Base-by-base conservation (phyloP, 1,140 invertebrate species). In the Nasonia giraulti region DNA sequence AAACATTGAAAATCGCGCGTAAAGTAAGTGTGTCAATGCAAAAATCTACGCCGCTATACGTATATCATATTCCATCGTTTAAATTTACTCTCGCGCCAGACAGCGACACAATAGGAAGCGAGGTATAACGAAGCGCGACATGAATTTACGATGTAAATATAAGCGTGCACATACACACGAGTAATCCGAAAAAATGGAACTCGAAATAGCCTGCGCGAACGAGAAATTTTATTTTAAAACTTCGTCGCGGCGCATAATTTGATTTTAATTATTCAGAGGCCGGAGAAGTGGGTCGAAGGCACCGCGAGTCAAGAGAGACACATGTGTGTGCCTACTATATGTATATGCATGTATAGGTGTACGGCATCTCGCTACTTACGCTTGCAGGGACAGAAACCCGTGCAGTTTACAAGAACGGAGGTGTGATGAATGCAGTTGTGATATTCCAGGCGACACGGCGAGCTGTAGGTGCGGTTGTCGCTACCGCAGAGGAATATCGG, bases 381-480 rank as follows among this genome's bases (percentile, higher is more conserved):
- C 95, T 96, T 96, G 92, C 97, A 98, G 3, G 97, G 97, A 89
- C 97, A 98, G 92, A 98, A 98, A 92, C 97, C 97, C 93, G 96
- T 97, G 93, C 97, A 98, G 33, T 94, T 94, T 23, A 97, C 95
- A 88, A 94, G 95, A 89, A 98, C 95, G 86, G 94, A 94, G 47
- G 96, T 95, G 87, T 94, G 95, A 92, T 97, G 96, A 91, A 98
- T 96, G 93, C 97, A 98, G 93, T 98, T 98, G 94, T 98, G 97
- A 92, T 98, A 97, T 92, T 98, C 96, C 87, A 98, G 94, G 87
- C 97, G 95, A 92, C 97, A 98, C 79, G 96, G 94, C 80, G 97
- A 98, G 90, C 97, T 98, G 94, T 98, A 98, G n/a, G 97, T 98
- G 88, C 96, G 95, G 94, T 98, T 98, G 94, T 98, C 97, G 50